Evolutionary conservation across 2,888 invertebrate species (phyloP), one percentile per base, ranked within the genome.

Genomic region (Oscheius sp.): DNA sequence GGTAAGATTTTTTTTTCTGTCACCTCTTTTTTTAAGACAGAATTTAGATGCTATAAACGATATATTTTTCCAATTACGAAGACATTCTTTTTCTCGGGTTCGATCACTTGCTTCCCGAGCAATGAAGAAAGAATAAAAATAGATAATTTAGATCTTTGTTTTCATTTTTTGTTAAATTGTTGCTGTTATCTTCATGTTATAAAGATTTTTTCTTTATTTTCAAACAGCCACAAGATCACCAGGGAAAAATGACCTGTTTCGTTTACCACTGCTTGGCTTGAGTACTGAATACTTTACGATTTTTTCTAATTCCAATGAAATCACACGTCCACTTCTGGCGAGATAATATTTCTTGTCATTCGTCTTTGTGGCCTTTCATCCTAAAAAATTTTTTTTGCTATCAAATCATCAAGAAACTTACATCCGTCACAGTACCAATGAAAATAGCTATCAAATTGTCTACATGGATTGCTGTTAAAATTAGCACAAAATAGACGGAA

Each of bases 161-260:
- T 49, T 17, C 26, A 49, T 26, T 28, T 62, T 33, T 47, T 62
- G 1, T 22, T 28, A 14, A 36, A 36, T 41, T 28, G 26, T 32
- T 61, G 41, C 47, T 61, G 59, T 59, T 59, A 26, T 41, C 24
- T 17, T 36, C 36, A 14, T 54, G 9, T 41, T 36, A n/a, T 59
- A 17, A 41, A 9, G 36, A 36, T 9, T n/a, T n/a, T n/a, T n/a
- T n/a, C n/a, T n/a, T n/a, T n/a, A n/a, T n/a, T n/a, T n/a, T n/a
- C n/a, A n/a, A n/a, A n/a, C n/a, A n/a, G n/a, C n/a, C n/a, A n/a
- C n/a, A n/a, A n/a, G n/a, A n/a, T n/a, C n/a, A n/a, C n/a, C n/a
- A n/a, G n/a, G n/a, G n/a, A n/a, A n/a, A n/a, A n/a, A n/a, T n/a
- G n/a, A n/a, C n/a, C n/a, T n/a, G n/a, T n/a, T n/a, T n/a, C n/a